Percentiles rank a stretch among this genome's conserved stretches.
Evolutionary conservation across 2,797 vertebrate genomes (phyloP).

Genomic region (Ibycter americanus): DNA sequence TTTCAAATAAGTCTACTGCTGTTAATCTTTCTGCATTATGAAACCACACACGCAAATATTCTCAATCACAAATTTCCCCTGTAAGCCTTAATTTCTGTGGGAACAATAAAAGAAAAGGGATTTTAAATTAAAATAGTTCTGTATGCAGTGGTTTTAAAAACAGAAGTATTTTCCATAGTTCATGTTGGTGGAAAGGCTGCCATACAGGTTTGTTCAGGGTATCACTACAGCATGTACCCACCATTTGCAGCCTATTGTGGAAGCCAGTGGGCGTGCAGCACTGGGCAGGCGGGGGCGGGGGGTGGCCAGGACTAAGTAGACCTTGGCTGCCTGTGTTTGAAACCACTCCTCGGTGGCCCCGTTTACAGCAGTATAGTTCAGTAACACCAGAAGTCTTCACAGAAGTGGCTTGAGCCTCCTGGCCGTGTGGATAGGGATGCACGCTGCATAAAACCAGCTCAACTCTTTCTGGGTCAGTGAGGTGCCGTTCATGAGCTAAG

Average conservation of each 20-base stretch:
- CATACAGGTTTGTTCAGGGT: background rate
- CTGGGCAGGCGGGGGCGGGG: background rate
- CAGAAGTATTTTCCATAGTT: background rate
- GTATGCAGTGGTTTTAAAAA: background rate
- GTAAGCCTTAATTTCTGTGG: background rate
- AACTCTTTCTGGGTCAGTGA: slow-evolving; percentile 37
- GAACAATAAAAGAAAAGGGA: background rate
- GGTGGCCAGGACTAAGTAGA: background rate
- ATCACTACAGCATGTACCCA: fast-evolving
- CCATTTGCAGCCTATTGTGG: background rate
- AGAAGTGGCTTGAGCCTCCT: background rate
- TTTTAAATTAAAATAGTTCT: background rate
- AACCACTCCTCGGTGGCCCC: background rate
- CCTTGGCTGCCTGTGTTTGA: background rate
- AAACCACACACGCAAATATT: background rate
- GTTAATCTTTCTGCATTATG: background rate
- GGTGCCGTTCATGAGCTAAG: slow-evolving; percentile 22
- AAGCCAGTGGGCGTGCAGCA: background rate
- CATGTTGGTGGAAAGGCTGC: background rate
- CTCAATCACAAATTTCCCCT: background rate
- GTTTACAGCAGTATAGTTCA: background rate
- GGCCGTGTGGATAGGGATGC: slow-evolving; percentile 4
- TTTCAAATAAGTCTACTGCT: background rate
- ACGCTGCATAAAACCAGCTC: background rate
- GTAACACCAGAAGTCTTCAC: background rate